phyloP scores from a whole-genome alignment of 2,113 vertebrate species.

The Physeter macrocephalus region DNA sequence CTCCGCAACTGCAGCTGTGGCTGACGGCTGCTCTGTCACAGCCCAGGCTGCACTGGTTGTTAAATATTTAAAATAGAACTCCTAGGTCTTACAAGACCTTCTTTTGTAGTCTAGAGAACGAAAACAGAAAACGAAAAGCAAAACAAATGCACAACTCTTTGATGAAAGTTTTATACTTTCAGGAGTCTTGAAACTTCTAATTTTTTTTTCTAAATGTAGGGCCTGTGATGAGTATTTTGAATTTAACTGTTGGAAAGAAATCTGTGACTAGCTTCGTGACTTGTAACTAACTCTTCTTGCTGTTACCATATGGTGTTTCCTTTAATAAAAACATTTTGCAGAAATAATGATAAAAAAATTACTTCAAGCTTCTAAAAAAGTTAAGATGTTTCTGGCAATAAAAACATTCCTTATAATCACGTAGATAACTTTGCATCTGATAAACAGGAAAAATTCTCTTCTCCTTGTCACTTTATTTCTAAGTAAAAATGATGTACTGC shows the following conservation, averaged over 20 bases:
- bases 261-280: constrained; percentile 73
- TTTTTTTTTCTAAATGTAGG: constrained; percentile 33
- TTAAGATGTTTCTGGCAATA: constrained; percentile 61
- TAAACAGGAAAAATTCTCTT: constrained; percentile 6
- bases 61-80: background rate
- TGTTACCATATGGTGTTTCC: constrained; percentile 75
- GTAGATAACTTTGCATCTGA: background rate
- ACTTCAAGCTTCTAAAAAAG: constrained; percentile 63
- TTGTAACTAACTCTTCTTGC: constrained; percentile 67
- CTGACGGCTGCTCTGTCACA: background rate
- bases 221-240: constrained; percentile 62
- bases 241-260: constrained; percentile 62
- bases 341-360: constrained; percentile 72
- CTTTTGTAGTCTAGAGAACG: background rate
- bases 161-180: background rate
- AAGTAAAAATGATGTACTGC: background rate
- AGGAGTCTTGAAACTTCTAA: constrained; percentile 1
- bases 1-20: rapidly evolving
- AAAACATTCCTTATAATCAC: constrained; percentile 33
- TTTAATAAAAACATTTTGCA: constrained; percentile 74
- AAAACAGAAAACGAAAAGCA: background rate
- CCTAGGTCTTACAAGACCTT: background rate
- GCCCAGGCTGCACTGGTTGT: background rate
- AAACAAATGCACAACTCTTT: background rate
- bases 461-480: background rate